phyloP scores from a whole-genome alignment of 2,113 vertebrate genomes.

The Theristicus caerulescens region DNA sequence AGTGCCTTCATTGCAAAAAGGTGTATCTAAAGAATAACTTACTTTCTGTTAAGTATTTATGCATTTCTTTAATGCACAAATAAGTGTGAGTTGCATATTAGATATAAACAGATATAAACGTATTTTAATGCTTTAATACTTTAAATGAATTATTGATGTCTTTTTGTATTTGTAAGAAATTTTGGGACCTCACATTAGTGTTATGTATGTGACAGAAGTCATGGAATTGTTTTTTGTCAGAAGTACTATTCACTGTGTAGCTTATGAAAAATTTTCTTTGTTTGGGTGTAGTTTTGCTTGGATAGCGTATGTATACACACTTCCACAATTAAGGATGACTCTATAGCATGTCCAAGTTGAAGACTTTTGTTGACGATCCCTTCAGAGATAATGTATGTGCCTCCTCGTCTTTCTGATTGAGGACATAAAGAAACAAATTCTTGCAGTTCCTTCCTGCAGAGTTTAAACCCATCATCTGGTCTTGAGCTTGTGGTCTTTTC shows the following conservation, averaged over 20 bases:
- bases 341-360: not conserved
- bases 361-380: not conserved
- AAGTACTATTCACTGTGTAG: not conserved
- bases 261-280: not conserved
- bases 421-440: not conserved
- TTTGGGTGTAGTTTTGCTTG: not conserved
- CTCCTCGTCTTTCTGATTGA: not conserved
- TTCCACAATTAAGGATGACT: not conserved
- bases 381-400: not conserved
- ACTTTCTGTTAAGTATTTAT: not conserved
- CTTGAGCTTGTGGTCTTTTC: not conserved
- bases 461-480: not conserved
- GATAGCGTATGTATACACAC: not conserved
- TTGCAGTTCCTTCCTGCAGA: not conserved
- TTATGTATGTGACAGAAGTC: not conserved
- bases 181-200: not conserved
- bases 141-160: not conserved
- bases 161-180: not conserved
- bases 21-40: not conserved
- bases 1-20: not conserved
- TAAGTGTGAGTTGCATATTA: not conserved
- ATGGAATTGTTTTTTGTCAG: not conserved
- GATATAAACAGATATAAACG: not conserved
- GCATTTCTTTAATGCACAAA: not conserved
- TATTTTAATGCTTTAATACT: not conserved